A percentile compares a stretch with the other conserved stretches of the same genome.
These are phyloP conservation scores for Chroicocephalus ridibundus DNA, from an alignment of 2,113 vertebrate genomes.

Conservation along the genomic window DNA sequence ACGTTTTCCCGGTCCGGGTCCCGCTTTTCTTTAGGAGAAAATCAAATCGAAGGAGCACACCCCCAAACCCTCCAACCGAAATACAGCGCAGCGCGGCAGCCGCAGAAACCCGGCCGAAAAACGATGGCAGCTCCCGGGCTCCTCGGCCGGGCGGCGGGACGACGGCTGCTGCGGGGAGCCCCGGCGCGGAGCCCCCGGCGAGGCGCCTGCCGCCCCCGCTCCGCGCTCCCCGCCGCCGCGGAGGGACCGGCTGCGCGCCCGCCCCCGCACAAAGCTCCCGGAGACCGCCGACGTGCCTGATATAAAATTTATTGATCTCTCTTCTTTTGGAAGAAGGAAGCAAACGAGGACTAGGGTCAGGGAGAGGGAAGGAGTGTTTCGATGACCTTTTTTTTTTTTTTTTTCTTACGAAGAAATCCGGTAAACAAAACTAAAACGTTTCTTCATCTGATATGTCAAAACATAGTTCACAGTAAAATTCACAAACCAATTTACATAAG, in stretches of 20 bases:
- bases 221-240: neutral
- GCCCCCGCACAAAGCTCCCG: conserved; percentile 16
- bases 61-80: neutral
- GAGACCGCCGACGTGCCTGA: conserved; percentile 30
- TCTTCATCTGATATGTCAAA: conserved; percentile 79
- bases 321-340: neutral
- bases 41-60: rapidly evolving
- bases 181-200: neutral
- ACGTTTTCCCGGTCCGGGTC: rapidly evolving
- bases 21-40: neutral
- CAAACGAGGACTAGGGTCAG: neutral
- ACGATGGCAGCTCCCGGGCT: rapidly evolving
- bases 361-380: neutral
- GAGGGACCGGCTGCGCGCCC: neutral
- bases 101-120: neutral
- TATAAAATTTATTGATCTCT: conserved; percentile 75
- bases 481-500: conserved; percentile 81
- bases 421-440: conserved; percentile 71
- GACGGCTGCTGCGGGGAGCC: neutral
- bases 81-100: rapidly evolving
- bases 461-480: conserved; percentile 81
- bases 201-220: neutral
- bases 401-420: conserved; percentile 21
- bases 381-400: neutral
- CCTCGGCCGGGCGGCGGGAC: neutral